A percentile compares a stretch with the other conserved stretches of the same genome.
Evolutionary conservation across 1,140 invertebrate species (phyloP).

Genomic region (Rhopalosiphum maidis): DNA sequence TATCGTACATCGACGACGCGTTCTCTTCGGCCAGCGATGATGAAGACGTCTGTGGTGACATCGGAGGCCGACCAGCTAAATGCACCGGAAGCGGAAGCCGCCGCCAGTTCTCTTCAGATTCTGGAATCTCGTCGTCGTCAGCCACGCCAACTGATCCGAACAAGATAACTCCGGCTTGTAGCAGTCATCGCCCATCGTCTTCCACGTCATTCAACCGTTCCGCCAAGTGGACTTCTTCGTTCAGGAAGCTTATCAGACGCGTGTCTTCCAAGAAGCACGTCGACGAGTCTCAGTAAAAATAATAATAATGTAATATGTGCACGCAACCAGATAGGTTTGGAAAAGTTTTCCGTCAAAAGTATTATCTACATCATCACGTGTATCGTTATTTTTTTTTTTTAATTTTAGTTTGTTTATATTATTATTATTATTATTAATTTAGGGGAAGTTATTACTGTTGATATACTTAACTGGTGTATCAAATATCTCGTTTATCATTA

Average conservation of each 20-base stretch:
- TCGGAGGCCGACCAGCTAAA: slow-evolving; percentile 61
- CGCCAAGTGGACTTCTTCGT: slow-evolving; percentile 67
- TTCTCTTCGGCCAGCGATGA: slow-evolving; percentile 62
- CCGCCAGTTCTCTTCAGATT: slow-evolving; percentile 63
- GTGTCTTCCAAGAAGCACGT: slow-evolving; percentile 62
- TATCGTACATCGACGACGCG: slow-evolving; percentile 62
- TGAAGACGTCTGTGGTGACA: slow-evolving; percentile 62
- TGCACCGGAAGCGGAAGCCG: slow-evolving; percentile 60
- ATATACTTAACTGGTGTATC: background rate
- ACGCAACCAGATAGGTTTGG: background rate
- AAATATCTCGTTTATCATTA: background rate
- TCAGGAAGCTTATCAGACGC: slow-evolving; percentile 66
- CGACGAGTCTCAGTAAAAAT: background rate
- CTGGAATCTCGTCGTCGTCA: slow-evolving; percentile 60
- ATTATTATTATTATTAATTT: background rate
- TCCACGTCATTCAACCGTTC: slow-evolving; percentile 61
- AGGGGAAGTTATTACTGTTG: background rate
- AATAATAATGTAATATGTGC: background rate
- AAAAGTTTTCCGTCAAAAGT: background rate
- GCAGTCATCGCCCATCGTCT: slow-evolving; percentile 60
- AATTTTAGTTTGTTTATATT: background rate
- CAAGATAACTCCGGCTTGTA: slow-evolving; percentile 61
- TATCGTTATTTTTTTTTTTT: background rate
- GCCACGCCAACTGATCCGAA: slow-evolving; percentile 61
- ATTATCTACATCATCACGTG: background rate